These are phyloP conservation scores for Oegoconia quadripuncta DNA, from an alignment of 2,888 invertebrate genomes.

Conservation along the genomic window DNA sequence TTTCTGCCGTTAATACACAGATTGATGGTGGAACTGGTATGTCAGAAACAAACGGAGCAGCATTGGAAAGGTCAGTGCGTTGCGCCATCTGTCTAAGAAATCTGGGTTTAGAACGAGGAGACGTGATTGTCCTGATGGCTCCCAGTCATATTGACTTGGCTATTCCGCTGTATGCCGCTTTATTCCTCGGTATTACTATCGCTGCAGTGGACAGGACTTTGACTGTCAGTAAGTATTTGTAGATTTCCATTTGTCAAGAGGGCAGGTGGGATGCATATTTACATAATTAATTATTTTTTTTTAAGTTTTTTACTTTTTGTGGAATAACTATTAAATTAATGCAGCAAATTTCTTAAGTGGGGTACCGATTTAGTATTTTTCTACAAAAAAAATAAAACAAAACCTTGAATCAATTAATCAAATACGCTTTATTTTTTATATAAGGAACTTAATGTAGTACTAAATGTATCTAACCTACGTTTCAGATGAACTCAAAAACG, in stretches of 20 bases:
- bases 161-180: slow-evolving; percentile 63
- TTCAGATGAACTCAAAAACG: slow-evolving; percentile 39
- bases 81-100: slow-evolving; percentile 51
- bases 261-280: no score
- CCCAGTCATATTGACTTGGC: slow-evolving; percentile 58
- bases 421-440: no score
- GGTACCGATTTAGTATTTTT: no score
- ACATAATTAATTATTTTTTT: background rate
- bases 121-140: slow-evolving; percentile 65
- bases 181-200: slow-evolving; percentile 59
- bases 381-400: no score
- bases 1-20: slow-evolving; percentile 18
- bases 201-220: slow-evolving; percentile 42
- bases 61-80: slow-evolving; percentile 43
- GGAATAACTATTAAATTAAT: no score
- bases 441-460: background rate
- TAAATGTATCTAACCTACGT: slow-evolving; percentile 2
- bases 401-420: no score
- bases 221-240: slow-evolving; percentile 39
- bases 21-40: slow-evolving; percentile 49
- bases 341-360: no score
- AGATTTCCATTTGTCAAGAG: background rate
- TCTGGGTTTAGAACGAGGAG: slow-evolving; percentile 51
- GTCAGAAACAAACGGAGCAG: slow-evolving; percentile 48
- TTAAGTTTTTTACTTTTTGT: background rate